phyloP scores from a whole-genome alignment of 2,888 invertebrate species.

The Oscheius myriophilus region DNA sequence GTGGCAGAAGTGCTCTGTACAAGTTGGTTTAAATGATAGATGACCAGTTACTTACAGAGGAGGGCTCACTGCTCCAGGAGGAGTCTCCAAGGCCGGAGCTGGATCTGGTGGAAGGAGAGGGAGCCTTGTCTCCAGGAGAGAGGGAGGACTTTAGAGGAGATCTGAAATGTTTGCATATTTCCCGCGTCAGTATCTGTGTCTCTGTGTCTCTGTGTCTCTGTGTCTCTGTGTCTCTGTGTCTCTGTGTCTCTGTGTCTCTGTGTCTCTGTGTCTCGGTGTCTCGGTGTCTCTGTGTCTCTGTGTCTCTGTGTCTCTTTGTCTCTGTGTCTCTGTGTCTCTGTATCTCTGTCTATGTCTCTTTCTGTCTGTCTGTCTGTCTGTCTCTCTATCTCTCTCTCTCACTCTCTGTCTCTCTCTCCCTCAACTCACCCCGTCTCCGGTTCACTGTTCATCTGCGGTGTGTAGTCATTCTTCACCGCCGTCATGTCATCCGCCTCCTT shows the following conservation, averaged over 20 bases:
- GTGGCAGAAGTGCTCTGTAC: conserved; percentile 29
- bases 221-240: neutral
- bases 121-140: conserved; percentile 3
- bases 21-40: neutral
- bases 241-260: neutral
- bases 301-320: conserved; percentile 37
- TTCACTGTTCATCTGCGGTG: conserved; percentile 35
- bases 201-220: neutral
- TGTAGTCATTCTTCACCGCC: neutral
- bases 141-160: conserved; percentile 22
- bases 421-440: conserved; percentile 47
- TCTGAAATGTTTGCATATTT: neutral
- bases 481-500: conserved; percentile 19
- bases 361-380: neutral
- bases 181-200: neutral
- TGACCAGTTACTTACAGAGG: conserved; percentile 11
- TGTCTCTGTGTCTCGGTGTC: neutral
- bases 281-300: neutral
- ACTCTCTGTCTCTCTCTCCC: neutral
- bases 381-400: neutral
- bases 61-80: conserved; percentile 24
- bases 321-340: conserved; percentile 41
- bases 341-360: neutral
- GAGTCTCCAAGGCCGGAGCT: conserved; percentile 26
- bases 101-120: conserved; percentile 22